A percentile compares a stretch with the other conserved stretches of the same genome.
Conservation (phyloP, 2,113 vertebrate genomes). For the Pithys albifrons region DNA sequence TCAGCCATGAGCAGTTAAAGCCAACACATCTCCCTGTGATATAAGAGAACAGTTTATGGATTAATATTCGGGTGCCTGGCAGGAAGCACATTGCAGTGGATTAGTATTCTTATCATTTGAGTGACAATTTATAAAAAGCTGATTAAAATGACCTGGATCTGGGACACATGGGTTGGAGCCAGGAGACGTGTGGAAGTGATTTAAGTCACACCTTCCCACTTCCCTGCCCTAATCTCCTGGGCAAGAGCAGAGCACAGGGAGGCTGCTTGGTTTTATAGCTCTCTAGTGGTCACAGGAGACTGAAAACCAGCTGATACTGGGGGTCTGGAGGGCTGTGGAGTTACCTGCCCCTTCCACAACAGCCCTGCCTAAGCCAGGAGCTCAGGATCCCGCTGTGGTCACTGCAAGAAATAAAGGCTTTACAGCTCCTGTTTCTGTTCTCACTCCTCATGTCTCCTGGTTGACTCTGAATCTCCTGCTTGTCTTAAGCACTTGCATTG, state of each 20-base stretch:
- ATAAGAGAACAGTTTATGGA: not conserved
- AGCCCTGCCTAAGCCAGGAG: not conserved
- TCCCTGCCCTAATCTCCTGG: not conserved
- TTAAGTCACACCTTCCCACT: constrained; percentile 9
- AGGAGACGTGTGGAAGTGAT: not conserved
- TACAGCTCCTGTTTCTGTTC: not conserved
- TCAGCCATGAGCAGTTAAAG: not conserved
- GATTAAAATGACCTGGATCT: constrained; percentile 26
- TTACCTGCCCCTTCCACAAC: not conserved
- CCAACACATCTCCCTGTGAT: not conserved
- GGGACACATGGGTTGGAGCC: not conserved
- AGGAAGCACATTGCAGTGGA: not conserved
- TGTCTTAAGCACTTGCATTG: not conserved
- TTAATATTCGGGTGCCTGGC: constrained; percentile 12
- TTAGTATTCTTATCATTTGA: constrained; percentile 1
- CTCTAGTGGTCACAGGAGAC: not conserved
- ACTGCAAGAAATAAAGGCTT: not conserved
- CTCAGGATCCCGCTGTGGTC: not conserved
- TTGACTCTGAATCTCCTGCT: not conserved
- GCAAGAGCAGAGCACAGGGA: not conserved
- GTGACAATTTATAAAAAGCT: constrained; percentile 33
- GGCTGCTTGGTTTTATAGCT: not conserved
- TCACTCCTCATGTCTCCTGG: not conserved
- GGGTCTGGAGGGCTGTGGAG: not conserved
- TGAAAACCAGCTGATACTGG: not conserved